Conservation (phyloP, 2,113 vertebrate species). For the Geococcyx californianus region DNA sequence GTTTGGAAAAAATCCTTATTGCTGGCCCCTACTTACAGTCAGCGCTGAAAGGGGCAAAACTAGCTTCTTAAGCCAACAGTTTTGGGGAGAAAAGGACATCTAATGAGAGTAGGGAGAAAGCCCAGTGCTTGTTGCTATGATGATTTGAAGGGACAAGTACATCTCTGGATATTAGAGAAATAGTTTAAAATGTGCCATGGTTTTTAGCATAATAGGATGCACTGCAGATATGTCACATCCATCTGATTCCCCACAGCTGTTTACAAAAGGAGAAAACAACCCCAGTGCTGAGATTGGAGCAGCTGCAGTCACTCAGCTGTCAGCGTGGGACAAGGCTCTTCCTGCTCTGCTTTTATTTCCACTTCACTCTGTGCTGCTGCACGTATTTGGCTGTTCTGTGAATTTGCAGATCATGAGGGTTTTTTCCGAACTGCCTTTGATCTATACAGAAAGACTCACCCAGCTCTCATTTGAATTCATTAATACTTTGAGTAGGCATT, state of each 20-base stretch:
- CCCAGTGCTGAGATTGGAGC: not conserved
- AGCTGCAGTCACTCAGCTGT: conserved; percentile 59
- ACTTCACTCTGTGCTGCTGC: conserved; percentile 23
- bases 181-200: not conserved
- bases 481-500: conserved; percentile 45
- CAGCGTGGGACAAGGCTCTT: conserved; percentile 15
- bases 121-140: not conserved
- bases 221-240: conserved; percentile 32
- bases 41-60: not conserved
- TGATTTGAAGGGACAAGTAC: not conserved
- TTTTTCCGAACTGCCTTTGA: conserved; percentile 25
- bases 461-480: conserved; percentile 44
- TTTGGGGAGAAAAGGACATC: not conserved
- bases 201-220: conserved; percentile 13
- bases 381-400: conserved; percentile 27
- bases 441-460: conserved; percentile 22
- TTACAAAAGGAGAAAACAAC: conserved; percentile 15
- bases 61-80: not conserved
- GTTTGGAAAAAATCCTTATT: not conserved
- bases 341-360: conserved; percentile 37
- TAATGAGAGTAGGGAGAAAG: not conserved
- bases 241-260: conserved; percentile 52
- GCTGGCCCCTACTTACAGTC: not conserved
- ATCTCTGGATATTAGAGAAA: not conserved
- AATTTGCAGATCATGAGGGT: conserved; percentile 30